phyloP scores from a whole-genome alignment of 2,888 invertebrate species.

The Harmothoe impar region DNA sequence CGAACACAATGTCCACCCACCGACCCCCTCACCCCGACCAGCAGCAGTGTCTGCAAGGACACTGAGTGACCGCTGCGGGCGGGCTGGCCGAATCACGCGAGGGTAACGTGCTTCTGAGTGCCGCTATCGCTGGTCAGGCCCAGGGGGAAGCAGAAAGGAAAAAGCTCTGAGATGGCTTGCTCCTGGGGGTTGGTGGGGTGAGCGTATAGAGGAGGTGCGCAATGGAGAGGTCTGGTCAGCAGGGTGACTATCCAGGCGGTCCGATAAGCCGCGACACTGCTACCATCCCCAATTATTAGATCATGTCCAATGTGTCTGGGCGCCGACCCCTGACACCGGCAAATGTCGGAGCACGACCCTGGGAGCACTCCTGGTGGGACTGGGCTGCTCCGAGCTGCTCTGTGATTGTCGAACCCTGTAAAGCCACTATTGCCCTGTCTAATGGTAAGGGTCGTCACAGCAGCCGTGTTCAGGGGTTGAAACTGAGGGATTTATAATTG shows the following conservation, averaged over 20 bases:
- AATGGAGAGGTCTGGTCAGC: neutral
- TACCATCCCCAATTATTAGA: constrained; percentile 43
- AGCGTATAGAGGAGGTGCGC: neutral
- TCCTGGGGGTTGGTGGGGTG: neutral
- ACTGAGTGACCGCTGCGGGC: neutral
- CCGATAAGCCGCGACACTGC: neutral
- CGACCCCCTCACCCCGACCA: neutral
- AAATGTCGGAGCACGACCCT: constrained; percentile 42
- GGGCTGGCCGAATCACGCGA: constrained; percentile 41
- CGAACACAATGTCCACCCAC: constrained; percentile 14
- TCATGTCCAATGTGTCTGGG: constrained; percentile 9
- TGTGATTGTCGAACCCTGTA: constrained; percentile 23
- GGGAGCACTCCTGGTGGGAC: neutral
- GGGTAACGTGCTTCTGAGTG: constrained; percentile 11
- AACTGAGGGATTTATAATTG: no score
- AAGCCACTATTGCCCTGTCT: neutral
- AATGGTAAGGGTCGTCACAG: neutral
- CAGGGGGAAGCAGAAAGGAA: neutral
- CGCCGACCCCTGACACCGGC: constrained; percentile 25
- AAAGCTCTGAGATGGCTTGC: neutral
- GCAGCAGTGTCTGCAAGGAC: neutral
- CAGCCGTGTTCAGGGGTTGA: no score
- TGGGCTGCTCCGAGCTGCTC: constrained; percentile 7
- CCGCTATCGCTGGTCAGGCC: neutral
- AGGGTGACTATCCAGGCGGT: neutral